These are phyloP conservation scores for Sinocyclocheilus grahami DNA, from an alignment of 2,113 vertebrate species.

Conservation along the genomic window DNA sequence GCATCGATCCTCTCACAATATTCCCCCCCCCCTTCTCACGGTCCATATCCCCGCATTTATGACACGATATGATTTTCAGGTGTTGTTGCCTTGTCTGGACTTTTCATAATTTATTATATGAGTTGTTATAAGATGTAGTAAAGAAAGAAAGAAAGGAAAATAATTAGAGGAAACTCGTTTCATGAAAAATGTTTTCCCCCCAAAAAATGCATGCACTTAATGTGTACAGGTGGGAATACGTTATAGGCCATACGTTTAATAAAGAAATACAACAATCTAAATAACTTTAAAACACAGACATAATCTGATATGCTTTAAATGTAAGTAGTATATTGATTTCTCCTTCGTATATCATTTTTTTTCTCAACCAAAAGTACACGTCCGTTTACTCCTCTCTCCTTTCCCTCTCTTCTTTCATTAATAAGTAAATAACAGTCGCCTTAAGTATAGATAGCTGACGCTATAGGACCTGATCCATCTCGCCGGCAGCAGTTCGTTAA, in stretches of 20 bases:
- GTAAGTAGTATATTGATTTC: constrained; percentile 41
- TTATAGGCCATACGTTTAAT: background rate
- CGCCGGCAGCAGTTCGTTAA: constrained; percentile 96
- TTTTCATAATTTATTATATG: constrained; percentile 8
- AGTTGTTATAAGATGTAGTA: background rate
- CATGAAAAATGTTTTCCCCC: background rate
- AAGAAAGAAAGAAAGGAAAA: constrained; percentile 24
- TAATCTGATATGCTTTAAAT: constrained; percentile 23
- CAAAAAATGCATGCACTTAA: background rate
- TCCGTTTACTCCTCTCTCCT: constrained; percentile 54
- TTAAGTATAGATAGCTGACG: constrained; percentile 81
- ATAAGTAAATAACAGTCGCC: constrained; percentile 81
- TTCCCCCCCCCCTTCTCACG: constrained; percentile 65
- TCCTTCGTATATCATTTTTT: constrained; percentile 49
- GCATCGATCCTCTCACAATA: constrained; percentile 81
- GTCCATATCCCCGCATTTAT: constrained; percentile 33
- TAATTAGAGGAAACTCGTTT: too few relatives aligned
- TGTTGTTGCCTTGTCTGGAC: background rate
- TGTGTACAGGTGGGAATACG: background rate
- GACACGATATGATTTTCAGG: constrained; percentile 50
- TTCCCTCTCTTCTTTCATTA: constrained; percentile 71
- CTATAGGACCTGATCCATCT: constrained; percentile 88
- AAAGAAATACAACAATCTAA: background rate
- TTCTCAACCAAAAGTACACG: constrained; percentile 60
- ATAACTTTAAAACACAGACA: background rate